Evolutionary conservation across 2,888 invertebrate species (phyloP), one percentile per base, ranked within the genome.

Genomic region (Marronus borbonicus): DNA sequence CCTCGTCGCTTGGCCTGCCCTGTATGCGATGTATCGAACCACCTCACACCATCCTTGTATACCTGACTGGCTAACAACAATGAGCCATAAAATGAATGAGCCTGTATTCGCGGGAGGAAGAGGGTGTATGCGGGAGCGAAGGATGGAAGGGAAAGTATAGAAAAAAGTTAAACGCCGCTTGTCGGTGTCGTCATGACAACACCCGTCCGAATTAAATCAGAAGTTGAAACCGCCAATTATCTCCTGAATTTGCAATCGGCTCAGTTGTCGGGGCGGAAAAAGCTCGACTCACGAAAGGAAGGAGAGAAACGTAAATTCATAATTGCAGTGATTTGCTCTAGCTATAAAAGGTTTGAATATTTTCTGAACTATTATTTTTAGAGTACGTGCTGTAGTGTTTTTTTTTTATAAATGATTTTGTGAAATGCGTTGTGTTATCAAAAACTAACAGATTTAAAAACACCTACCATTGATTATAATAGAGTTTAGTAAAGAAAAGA

Each of bases 211-310:
- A 66, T 66, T 66, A 66, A 66, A 66, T 66, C 65, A 66, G 65
- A 66, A 44, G 39, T 44, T 44, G 65, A 66, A 66, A 66, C 65
- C 65, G 65, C 65, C 65, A 66, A 66, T 66, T 66, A 66, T 66
- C 65, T 66, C 17, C 17, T 58, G 55, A 20, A 58, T 58, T 20
- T 58, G 55, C 55, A 58, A 20, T 58, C 55, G 55, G 20, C 17
- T 58, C 55, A 58, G 17, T 58, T 17, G 17, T 58, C 20, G 20
- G 8, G 8, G 55, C 55, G 20, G 55, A 20, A 58, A 58, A 24
- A 58, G n/a, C 55, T 20, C 55, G 17, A 44, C 44, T 12, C 44
- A 2, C 44, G 44, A 44, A 44, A 44, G 44, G 44, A 44, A 44
- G 12, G 44, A 44, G 44, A 12, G 12, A 8, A 44, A 44, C 44